Evolutionary conservation across 2,888 invertebrate genomes (phyloP).

Genomic region (Ecliptopera silaceata): DNA sequence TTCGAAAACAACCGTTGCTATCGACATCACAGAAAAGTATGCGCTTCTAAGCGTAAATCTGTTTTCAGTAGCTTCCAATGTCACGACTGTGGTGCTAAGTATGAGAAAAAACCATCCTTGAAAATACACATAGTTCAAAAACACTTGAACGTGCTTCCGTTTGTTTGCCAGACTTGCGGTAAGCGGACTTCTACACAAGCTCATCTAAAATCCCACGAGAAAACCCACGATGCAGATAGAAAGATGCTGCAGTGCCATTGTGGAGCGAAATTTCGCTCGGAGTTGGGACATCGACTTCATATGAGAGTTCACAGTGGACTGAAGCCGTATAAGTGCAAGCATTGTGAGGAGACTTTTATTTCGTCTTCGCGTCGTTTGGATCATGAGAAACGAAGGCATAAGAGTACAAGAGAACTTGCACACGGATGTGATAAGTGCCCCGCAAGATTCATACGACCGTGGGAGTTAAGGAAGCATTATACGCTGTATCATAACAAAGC

Average conservation of each 20-base stretch:
- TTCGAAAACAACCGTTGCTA: constrained; percentile 66
- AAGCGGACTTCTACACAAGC: constrained; percentile 64
- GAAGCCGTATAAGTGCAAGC: constrained; percentile 60
- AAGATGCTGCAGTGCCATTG: constrained; percentile 58
- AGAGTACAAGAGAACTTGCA: constrained; percentile 52
- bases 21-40: constrained; percentile 55
- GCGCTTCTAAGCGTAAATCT: constrained; percentile 34
- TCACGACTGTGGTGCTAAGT: constrained; percentile 60
- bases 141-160: constrained; percentile 64
- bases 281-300: constrained; percentile 62
- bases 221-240: constrained; percentile 54
- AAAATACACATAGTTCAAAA: constrained; percentile 69
- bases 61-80: constrained; percentile 49
- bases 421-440: constrained; percentile 63
- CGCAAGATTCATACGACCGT: constrained; percentile 66
- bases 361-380: constrained; percentile 68
- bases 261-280: constrained; percentile 61
- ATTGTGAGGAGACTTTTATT: constrained; percentile 66
- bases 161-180: constrained; percentile 62
- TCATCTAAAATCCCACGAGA: constrained; percentile 62
- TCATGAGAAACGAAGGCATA: constrained; percentile 67
- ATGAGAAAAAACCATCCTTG: constrained; percentile 65
- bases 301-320: constrained; percentile 67
- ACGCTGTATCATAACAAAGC: constrained; percentile 45
- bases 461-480: constrained; percentile 67